These are phyloP conservation scores for Daphoenositta chrysoptera DNA, from an alignment of 2,113 vertebrate species.

Conservation along the genomic window DNA sequence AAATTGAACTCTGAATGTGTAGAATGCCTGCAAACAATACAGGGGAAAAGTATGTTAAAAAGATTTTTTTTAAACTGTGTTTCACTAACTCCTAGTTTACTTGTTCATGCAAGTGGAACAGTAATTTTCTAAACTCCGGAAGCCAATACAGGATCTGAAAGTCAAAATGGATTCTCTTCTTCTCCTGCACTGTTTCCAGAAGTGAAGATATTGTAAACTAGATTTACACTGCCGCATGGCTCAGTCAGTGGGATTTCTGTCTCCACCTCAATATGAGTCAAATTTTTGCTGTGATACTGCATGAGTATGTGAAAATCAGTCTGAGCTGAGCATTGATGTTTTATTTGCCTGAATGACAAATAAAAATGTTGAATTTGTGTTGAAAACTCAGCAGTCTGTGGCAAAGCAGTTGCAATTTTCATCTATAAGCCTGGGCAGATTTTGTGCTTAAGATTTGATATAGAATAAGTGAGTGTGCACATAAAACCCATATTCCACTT, in stretches of 20 bases:
- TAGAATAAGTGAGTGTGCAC: not conserved
- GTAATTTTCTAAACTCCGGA: not conserved
- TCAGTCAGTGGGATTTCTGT: not conserved
- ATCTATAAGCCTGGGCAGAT: not conserved
- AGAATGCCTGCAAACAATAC: not conserved
- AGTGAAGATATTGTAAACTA: not conserved
- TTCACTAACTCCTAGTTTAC: not conserved
- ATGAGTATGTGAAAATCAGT: not conserved
- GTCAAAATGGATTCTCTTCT: not conserved
- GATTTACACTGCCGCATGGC: not conserved
- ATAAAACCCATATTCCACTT: not conserved
- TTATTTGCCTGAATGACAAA: not conserved
- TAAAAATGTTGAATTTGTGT: not conserved
- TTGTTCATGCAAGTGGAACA: not conserved
- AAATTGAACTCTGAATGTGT: not conserved
- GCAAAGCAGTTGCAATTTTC: not conserved
- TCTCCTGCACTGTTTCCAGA: not conserved
- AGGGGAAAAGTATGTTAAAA: not conserved
- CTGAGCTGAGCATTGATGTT: not conserved
- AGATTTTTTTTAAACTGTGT: not conserved
- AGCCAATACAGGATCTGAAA: not conserved
- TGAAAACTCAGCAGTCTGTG: not conserved
- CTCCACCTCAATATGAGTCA: fast-evolving
- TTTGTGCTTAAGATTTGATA: not conserved
- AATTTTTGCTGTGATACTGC: not conserved